Evolutionary conservation across 2,113 vertebrate species (phyloP), one percentile per base, ranked within the genome.

Genomic region (Trematomus loennbergii): DNA sequence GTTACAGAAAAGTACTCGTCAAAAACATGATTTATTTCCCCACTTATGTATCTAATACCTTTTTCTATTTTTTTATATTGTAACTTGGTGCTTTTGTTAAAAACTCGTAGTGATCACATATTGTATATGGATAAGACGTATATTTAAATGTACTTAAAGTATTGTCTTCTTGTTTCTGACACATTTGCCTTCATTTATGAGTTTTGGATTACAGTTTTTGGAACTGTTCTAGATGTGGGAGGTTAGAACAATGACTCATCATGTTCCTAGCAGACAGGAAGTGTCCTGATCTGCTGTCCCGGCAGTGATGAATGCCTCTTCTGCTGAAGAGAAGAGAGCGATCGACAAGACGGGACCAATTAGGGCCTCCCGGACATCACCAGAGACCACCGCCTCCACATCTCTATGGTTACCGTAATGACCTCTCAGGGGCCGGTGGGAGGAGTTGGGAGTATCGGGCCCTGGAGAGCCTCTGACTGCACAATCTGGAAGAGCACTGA

Each of bases 281-380:
- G 52, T 9, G 62, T 61, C 63, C 16, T 49, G 55, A 7, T 82
- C 45, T 15, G 53, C 72, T 58, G 70, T 62, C 73, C 74, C 68
- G 58, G 81, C 68, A 60, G 75, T 91, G 83, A 92, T 88, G 82
- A 85, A 92, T 87, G 85, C 75, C 66, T 52, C 59, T 22, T 62
- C 60, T 48, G 36, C 73, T 65, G 59, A 81, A 71, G 70, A 74
- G 74, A 75, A 76, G 79, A 33, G 54, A 79, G 71, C 71, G n/a
- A 55, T 81, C 25, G 69, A 84, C 75, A 79, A 88, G 81, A 88
- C 4, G 71, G 79, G 78, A 87, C 86, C 88, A 94, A 93, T 92
- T 90, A 92, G 72, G 83, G 82, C 33, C 59, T 67, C 22, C 49
- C 72, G 86, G 86, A 78, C 80, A 18, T 55, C 73, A 9, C 72